phyloP scores from a whole-genome alignment of 2,113 vertebrate genomes.

The Coturnix japonica region DNA sequence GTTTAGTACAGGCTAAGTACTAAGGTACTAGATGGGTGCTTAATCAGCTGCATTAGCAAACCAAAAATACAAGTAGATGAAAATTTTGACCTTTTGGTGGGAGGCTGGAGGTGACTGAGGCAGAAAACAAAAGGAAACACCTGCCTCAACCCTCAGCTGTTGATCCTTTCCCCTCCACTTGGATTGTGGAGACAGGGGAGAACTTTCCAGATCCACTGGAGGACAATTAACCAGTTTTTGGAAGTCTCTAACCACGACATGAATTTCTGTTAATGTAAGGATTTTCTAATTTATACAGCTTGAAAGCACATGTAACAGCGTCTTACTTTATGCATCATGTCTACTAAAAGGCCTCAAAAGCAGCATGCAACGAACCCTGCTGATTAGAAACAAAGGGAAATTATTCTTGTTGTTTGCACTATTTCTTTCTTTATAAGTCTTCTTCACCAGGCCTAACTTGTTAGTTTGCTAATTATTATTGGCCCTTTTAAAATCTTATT shows the following conservation, averaged over 20 bases:
- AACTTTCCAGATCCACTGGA: neutral
- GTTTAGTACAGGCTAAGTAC: neutral
- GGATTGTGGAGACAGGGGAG: neutral
- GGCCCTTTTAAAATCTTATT: neutral
- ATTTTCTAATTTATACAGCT: neutral
- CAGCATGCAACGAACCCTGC: neutral
- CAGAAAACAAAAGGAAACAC: fast-evolving
- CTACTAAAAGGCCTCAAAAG: neutral
- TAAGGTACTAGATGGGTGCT: neutral
- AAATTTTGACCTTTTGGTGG: neutral
- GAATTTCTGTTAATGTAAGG: neutral
- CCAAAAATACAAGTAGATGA: neutral
- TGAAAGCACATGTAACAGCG: neutral
- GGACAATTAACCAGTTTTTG: neutral
- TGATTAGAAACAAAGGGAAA: neutral
- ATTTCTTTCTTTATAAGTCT: neutral
- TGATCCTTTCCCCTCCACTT: neutral
- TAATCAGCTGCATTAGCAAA: neutral
- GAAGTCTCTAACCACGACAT: neutral
- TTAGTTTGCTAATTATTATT: neutral
- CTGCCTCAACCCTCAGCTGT: neutral
- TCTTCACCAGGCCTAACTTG: neutral
- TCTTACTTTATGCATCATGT: neutral
- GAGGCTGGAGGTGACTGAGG: neutral
- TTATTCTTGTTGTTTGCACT: neutral